Evolutionary conservation across 1,140 invertebrate species (phyloP).

Genomic region (Plodia interpunctella): DNA sequence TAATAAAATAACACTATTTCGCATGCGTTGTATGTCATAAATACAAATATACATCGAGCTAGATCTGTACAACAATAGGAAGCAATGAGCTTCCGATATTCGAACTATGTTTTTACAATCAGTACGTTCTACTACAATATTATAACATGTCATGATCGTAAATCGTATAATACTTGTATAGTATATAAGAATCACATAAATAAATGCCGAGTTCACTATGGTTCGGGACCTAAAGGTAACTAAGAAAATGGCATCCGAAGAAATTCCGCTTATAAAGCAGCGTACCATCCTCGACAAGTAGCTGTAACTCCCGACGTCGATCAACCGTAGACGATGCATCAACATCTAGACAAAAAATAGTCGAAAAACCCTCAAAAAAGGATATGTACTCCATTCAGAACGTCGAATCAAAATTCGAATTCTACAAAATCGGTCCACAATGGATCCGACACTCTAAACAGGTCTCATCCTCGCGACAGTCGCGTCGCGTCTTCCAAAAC

Average conservation of each 20-base stretch:
- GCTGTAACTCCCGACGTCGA: slow-evolving; percentile 19
- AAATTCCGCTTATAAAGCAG: slow-evolving; percentile 36
- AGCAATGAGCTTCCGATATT: slow-evolving; percentile 37
- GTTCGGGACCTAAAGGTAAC: slow-evolving; percentile 71
- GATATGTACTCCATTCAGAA: slow-evolving; percentile 65
- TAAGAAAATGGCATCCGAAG: slow-evolving; percentile 73
- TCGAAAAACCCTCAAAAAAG: slow-evolving; percentile 54
- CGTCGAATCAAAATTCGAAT: slow-evolving; percentile 32
- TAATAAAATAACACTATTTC: slow-evolving; percentile 54
- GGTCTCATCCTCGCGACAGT: slow-evolving; percentile 5
- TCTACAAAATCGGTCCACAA: slow-evolving; percentile 25
- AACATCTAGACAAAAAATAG: slow-evolving; percentile 27
- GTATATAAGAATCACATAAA: slow-evolving; percentile 71
- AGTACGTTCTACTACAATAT: slow-evolving; percentile 43
- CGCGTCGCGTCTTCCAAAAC: neutral
- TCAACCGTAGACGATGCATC: slow-evolving; percentile 18
- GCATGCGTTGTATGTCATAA: slow-evolving; percentile 51
- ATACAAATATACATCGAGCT: slow-evolving; percentile 64
- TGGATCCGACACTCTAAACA: slow-evolving; percentile 13
- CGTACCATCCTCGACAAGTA: slow-evolving; percentile 21
- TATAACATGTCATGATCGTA: slow-evolving; percentile 67
- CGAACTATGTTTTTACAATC: slow-evolving; percentile 53
- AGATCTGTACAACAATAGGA: slow-evolving; percentile 63
- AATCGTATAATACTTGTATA: slow-evolving; percentile 62
- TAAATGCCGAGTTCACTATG: slow-evolving; percentile 74